Evolutionary conservation across 2,888 invertebrate genomes (phyloP), one percentile per base, ranked within the genome.

Genomic region (Eupithecia insigniata): DNA sequence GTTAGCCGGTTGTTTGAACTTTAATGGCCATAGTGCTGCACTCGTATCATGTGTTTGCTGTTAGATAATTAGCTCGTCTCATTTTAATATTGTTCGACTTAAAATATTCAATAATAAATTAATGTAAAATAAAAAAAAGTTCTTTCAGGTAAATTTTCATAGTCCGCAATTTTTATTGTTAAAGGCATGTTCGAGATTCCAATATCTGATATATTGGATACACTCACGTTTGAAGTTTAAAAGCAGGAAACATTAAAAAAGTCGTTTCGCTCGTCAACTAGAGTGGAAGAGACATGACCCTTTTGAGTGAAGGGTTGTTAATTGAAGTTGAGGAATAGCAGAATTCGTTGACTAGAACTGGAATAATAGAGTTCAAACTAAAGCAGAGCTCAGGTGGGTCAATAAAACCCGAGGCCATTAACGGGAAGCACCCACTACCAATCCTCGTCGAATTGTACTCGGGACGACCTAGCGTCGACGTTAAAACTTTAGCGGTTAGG

Each of bases 181-280:
- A 51, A 55, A 43, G 43, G n/a, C 3, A 43, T 51, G 22, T 51
- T 22, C 22, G 51, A n/a, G n/a, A n/a, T 51, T 51, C 51, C 6
- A n/a, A n/a, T n/a, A 39, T 22, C 55, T 12, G 8, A 61, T 61
- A 62, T 32, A 22, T 34, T 34, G n/a, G 30, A 7, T 36, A 36
- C 36, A 1, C 51, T 1, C 3, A 10, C 34, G n/a, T 62, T 62
- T 32, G 61, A 62, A 34, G 34, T 62, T 34, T 62, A n/a, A 34
- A 30, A 62, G 61, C 61, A 30, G n/a, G 32, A 34, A 32, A 62
- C 61, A 30, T n/a, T 61, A 30, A 61, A 61, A 61, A 18, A 61
- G 34, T 62, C 16, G 4, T 62, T 60, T 32, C n/a, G 18, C 28
- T 26, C 30, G 28, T 58, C 26, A 28, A 58, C 58, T 58, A 28